Evolutionary conservation across 2,888 invertebrate species (phyloP).

Genomic region (Hydrotaea diabolus): DNA sequence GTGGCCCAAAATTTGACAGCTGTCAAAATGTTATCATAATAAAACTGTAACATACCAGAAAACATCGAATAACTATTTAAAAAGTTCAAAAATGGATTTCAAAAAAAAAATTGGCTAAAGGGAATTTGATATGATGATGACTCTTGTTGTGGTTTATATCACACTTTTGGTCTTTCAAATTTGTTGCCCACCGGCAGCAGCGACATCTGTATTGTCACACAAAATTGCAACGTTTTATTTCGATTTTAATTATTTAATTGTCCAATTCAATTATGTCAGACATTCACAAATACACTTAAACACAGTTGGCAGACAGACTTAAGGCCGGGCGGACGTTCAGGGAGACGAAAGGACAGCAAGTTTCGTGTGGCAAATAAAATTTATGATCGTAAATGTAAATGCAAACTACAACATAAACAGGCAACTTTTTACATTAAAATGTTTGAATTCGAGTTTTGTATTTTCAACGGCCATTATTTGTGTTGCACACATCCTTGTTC

Average conservation of each 20-base stretch:
- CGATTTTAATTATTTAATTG: constrained; percentile 35
- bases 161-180: too few species aligned
- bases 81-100: too few species aligned
- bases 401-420: constrained; percentile 6
- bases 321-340: neutral
- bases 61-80: too few species aligned
- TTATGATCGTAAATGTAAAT: constrained; percentile 18
- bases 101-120: too few species aligned
- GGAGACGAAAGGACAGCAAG: neutral
- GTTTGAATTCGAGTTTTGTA: constrained; percentile 37
- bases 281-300: neutral
- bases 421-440: constrained; percentile 44
- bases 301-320: too few species aligned
- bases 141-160: too few species aligned
- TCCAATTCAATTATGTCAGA: neutral
- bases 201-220: too few species aligned
- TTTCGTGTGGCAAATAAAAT: constrained; percentile 29
- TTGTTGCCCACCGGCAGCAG: too few species aligned
- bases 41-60: too few species aligned
- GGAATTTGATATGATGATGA: too few species aligned
- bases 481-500: constrained; percentile 3
- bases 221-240: neutral
- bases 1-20: too few species aligned
- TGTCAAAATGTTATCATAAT: too few species aligned
- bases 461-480: constrained; percentile 43